Evolutionary conservation across 2,888 invertebrate species (phyloP), one percentile per base, ranked within the genome.

Genomic region (Nysson spinosus): DNA sequence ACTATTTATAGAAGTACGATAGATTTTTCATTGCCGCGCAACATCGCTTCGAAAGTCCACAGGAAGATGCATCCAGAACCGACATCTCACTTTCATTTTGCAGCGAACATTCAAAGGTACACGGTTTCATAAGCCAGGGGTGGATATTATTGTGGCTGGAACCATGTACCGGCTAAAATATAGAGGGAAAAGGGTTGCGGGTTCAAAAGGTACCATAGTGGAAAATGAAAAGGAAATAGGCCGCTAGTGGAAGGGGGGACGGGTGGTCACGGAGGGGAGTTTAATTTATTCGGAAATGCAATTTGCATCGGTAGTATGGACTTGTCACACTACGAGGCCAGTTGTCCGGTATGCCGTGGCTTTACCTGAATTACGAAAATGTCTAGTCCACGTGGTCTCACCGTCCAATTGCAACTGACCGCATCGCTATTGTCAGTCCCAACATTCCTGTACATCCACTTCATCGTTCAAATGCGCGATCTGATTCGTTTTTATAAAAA

Each of bases 211-310:
- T 9, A 22, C 0, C 4, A 1, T 12, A 6, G 4, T 5, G 20
- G 4, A 16, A n/a, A 40, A n/a, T 24, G 46, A 11, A 28, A 47
- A 9, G 16, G 26, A 2, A n/a, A n/a, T n/a, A n/a, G n/a, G 20
- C 22, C 22, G 19, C 5, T 20, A 40, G 22, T n/a, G 40, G 42
- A 6, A 12, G 16, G 22, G 24, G 24, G 14, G 42, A 3, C 14
- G 42, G 5, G 22, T 12, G 19, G n/a, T 11, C 9, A 9, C 4
- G 26, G 26, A 9, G 39, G 16, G 20, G 24, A 30, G 40, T 63
- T 63, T 63, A 62, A 66, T 62, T 66, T 57, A 63, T 62, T 62
- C 47, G 37, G n/a, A 11, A 56, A 9, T 16, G 65, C 34, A 50
- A 47, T 37, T 44, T 43, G 50, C 39, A 49, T 49, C 49, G 49